These are phyloP conservation scores for Lithosia quadra DNA, from an alignment of 2,888 invertebrate genomes.

Conservation along the genomic window DNA sequence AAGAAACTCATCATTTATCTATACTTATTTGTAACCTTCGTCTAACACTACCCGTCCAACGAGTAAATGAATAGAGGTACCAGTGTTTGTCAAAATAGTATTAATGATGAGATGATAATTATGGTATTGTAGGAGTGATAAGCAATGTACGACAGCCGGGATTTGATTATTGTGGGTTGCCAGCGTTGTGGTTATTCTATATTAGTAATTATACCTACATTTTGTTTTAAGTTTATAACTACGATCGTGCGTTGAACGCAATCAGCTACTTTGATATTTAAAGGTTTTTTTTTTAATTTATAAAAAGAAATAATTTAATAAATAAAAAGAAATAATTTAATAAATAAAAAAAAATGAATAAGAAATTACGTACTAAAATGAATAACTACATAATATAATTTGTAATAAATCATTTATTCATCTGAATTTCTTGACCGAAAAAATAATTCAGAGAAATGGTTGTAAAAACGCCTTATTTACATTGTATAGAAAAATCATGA, in stretches of 20 bases:
- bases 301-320: too few species aligned
- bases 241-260: too few species aligned
- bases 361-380: too few species aligned
- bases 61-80: slow-evolving; percentile 29
- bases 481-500: not conserved
- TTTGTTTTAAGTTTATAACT: not conserved
- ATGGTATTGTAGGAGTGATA: slow-evolving; percentile 25
- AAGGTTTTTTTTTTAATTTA: too few species aligned
- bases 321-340: too few species aligned
- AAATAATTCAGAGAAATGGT: not conserved
- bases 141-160: slow-evolving; percentile 18
- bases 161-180: slow-evolving; percentile 11
- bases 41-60: slow-evolving; percentile 22
- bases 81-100: slow-evolving; percentile 47
- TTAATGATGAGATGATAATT: slow-evolving; percentile 37
- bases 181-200: not conserved
- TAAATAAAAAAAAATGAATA: too few species aligned
- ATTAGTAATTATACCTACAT: not conserved
- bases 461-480: not conserved
- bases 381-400: too few species aligned
- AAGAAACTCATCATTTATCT: not conserved
- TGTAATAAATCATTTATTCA: too few species aligned
- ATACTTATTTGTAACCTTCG: not conserved
- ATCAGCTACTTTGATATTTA: not conserved
- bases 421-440: too few species aligned